Base-by-base conservation (phyloP, 2,113 vertebrate genomes). In the Aptenodytes patagonicus region DNA sequence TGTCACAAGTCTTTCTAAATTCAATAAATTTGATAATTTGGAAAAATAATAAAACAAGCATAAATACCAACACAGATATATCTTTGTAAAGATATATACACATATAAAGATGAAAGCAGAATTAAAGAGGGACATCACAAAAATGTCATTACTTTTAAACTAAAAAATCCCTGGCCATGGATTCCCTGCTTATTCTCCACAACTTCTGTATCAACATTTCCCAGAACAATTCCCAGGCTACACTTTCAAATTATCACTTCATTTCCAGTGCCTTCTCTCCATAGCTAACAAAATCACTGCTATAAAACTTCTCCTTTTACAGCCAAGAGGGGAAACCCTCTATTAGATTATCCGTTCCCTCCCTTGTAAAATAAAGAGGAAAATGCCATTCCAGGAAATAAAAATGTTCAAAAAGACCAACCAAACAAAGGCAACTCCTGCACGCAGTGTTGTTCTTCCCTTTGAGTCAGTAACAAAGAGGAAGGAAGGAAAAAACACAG, bases 351-450 rank as follows among this genome's bases (percentile, higher is more conserved):
- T 52, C 81, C 46, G 7, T 29, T 90, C 66, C 44, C 68, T 91
- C 83, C 55, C 64, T 78, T 28, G 38, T 79, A 80, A 87, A 94
- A 91, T 75, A 84, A 91, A 80, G 58, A 1, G 71, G 32, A 31
- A 92, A 93, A 86, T 1, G 2, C 10, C 76, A 95, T 86, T 93
- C 42, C 90, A 96, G 95, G 89, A 91, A 96, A 90, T 32, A 82
- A 71, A 95, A 92, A 89, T 7, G 51, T 57, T 87, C 36, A 47
- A 40, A 93, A 38, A 82, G 17, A 79, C 38, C 52, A 78, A 57
- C 19, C 11, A 47, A 94, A 84, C 34, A 85, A 94, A 80, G 65
- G 70, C 72, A 90, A 68, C 65, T 84, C 81, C 81, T 62, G 81
- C 49, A 17, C 21, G 11, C 31, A 51, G 31, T 54, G 83, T 46